Evolutionary conservation across 2,113 vertebrate species (phyloP), one percentile per base, ranked within the genome.

Genomic region (Todiramphus chloris): DNA sequence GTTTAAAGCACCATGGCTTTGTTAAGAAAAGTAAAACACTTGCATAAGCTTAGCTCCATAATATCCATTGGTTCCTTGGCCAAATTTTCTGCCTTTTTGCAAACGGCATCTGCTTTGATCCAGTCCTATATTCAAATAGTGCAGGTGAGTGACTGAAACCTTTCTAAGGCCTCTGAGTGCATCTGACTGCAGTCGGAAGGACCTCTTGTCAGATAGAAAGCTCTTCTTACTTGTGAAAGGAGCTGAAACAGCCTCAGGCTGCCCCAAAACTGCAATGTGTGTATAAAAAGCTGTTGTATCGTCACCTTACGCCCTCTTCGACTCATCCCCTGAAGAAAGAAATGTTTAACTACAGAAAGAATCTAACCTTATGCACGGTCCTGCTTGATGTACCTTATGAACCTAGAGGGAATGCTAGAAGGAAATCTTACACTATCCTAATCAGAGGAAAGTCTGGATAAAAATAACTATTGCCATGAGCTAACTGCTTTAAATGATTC

Each of bases 241-340:
- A 96, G 20, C 23, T 86, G 67, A 90, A 94, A 90, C 50, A 92
- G 92, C 95, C 94, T 86, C 79, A 59, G 87, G 95, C 83, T 92
- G 43, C 74, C 81, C 64, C 4, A 1, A 91, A 81, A 90, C 75
- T n/a, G 43, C n/a, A 83, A 77, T 55, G 13, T 70, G 59, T 51
- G 17, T 73, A 62, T 63, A 63, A 96, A 94, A 95, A 89, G 79
- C 55, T 77, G 82, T 83, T 8, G 13, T 83, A 69, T 70, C 59
- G 63, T 81, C 90, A 95, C 93, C 93, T 94, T 94, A 74, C 63
- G 28, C 46, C 67, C 87, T 84, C 31, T 43, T 73, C 2, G 3
- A 80, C n/a, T 88, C 55, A 90, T 77, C n/a, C 43, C 37, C 67
- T 62, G 63, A 94, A 94, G 91, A 96, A 95, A 89, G 35, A 94